Evolutionary conservation across 2,888 invertebrate genomes (phyloP), one percentile per base, ranked within the genome.

Genomic region (Ditula angustiorana): DNA sequence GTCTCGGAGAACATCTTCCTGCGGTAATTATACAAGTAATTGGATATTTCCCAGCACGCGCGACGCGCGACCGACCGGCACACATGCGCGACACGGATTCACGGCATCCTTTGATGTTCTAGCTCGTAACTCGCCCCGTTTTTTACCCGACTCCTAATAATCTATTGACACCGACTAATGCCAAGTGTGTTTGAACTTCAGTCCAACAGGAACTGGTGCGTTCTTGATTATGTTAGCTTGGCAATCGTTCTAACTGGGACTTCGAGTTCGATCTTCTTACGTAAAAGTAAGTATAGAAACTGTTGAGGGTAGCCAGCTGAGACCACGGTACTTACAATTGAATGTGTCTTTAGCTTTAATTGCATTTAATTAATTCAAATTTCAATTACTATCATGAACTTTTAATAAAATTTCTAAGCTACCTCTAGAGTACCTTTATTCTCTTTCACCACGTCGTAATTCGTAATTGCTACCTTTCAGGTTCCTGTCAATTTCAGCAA

Each of bases 31-130:
- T 58, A 47, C 28, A 59, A 67, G 67, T 80, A 81, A 81, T 80
- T 78, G 77, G 73, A 74, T 69, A 69, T 75, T 75, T 81, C 80
- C 78, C 71, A 73, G 78, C 72, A 74, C 71, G 74, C 67, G 75
- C 69, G 70, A 61, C 72, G n/a, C n/a, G n/a, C n/a, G n/a, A n/a
- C n/a, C 71, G 68, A 49, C 67, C 71, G 70, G 71, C 76, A 74
- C 71, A 76, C 76, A 75, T 69, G 69, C 65, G 64, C 70, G 65
- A 50, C 69, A 68, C 68, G 68, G 71, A 71, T 69, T 76, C 74
- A 71, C 75, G 76, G 77, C 74, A 71, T 75, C 69, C 74, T 75
- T 78, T 76, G 63, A 62, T 58, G 49, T 63, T 35, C 19, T 46
- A 28, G 56, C 23, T 46, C 52, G 60, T 60, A 50, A 58, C 35